phyloP scores from a whole-genome alignment of 2,888 invertebrate species.

The Lamellibrachia satsuma region DNA sequence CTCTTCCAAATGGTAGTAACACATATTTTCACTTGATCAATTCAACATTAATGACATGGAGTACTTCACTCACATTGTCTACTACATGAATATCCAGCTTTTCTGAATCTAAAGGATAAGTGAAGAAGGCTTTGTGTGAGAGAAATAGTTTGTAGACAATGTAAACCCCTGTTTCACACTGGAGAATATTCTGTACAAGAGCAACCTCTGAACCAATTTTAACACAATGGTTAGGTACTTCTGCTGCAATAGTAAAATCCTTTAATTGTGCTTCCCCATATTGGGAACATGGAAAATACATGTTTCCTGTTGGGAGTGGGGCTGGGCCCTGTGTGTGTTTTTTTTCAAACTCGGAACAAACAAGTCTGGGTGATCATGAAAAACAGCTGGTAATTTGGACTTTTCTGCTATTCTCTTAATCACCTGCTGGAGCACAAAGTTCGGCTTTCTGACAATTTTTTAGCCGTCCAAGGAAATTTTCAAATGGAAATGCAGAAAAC shows the following conservation, averaged over 20 bases:
- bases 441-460: no score
- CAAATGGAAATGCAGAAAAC: no score
- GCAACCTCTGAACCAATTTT: background rate
- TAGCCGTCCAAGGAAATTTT: no score
- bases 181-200: slow-evolving; percentile 1
- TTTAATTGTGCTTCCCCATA: background rate
- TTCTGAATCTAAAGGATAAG: background rate
- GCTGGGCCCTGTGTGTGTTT: no score
- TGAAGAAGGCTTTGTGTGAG: background rate
- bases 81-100: background rate
- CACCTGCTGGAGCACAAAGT: no score
- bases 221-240: background rate
- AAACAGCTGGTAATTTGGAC: no score
- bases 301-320: no score
- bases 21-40: background rate
- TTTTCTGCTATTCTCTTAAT: no score
- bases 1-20: background rate
- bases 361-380: no score
- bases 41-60: background rate
- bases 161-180: background rate
- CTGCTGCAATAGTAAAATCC: background rate
- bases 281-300: no score
- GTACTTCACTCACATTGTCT: background rate
- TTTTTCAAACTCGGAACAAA: no score
- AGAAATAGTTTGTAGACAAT: background rate